Base-by-base conservation (phyloP, 2,888 invertebrate genomes). In the Girardia tigrina region DNA sequence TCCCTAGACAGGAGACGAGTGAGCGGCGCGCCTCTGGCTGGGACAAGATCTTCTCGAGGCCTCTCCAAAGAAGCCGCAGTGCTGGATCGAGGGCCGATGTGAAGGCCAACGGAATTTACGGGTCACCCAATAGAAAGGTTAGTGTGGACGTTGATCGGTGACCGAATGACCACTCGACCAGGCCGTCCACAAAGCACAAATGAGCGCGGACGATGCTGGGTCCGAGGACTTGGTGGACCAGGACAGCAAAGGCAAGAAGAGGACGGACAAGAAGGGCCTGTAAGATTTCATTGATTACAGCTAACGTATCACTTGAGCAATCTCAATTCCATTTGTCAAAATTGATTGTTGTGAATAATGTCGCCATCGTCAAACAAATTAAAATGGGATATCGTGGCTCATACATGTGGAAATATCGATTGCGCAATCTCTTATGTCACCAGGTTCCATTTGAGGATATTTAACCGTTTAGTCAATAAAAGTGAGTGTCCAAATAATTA, bases 51-150 rank as follows among this genome's bases (percentile, higher is more conserved):
- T 56, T 56, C 23, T 56, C 56, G n/a, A 56, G 23, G 56, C 56
- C 56, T 56, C 56, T 56, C n/a, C 56, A 56, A 56, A 56, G 56
- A 56, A 56, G 56, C 23, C n/a, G 23, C n/a, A 56, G 56, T 56
- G 56, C 56, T 23, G 56, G 56, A 20, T 56, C 56, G 56, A 56
- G 56, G 23, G 56, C 56, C 4, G 56, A 56, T 56, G 56, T 56
- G 56, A 56, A 56, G n/a, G 23, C 56, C 6, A 56, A 56, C 23
- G 56, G 56, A 56, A 56, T 56, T 6, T 56, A 56, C 23, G 23
- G 23, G 6, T 6, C 23, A 20, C 4, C 4, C 2, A 23, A n/a
- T 4, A 56, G 56, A 56, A 56, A 56, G 56, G 56, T 56, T 56
- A 2, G n/a, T 6, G n/a, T 2, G 56, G 23, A 20, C 23, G 8